phyloP scores from a whole-genome alignment of 1,140 invertebrate species.

The Oncopodura yosiiana region DNA sequence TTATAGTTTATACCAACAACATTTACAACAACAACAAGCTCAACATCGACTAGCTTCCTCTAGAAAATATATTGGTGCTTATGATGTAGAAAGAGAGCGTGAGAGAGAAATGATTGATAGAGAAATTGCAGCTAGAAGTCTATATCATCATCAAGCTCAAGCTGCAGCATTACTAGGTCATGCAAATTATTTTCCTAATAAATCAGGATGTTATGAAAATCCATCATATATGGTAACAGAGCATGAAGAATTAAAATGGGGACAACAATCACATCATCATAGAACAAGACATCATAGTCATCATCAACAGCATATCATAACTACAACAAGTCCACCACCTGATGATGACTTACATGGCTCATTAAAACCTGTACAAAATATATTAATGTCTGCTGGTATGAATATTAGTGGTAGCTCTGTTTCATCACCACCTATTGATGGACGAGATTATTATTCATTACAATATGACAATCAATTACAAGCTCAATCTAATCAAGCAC shows the following conservation, averaged over 20 bases:
- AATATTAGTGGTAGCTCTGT: too few relatives aligned
- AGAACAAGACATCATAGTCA: background rate
- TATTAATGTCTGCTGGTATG: slow-evolving; percentile 30
- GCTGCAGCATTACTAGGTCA: too few relatives aligned
- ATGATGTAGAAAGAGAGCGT: too few relatives aligned
- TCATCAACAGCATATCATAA: slow-evolving; percentile 6
- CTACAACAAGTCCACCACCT: slow-evolving; percentile 23
- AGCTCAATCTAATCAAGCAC: slow-evolving; percentile 1
- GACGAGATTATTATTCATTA: background rate
- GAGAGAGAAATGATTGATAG: background rate
- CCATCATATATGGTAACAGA: slow-evolving; percentile 34
- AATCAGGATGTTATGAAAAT: slow-evolving; percentile 34
- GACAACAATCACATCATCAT: background rate
- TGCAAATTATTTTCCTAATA: slow-evolving; percentile 24
- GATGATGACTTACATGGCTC: slow-evolving; percentile 23
- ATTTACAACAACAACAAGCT: background rate
- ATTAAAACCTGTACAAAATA: slow-evolving; percentile 33
- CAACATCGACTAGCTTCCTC: background rate
- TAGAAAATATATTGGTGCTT: too few relatives aligned
- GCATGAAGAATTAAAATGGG: slow-evolving; percentile 29
- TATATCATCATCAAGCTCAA: too few relatives aligned
- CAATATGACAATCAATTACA: background rate
- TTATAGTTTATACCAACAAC: too few relatives aligned
- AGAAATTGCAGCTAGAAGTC: background rate
- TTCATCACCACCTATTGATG: background rate